phyloP scores from a whole-genome alignment of 2,113 vertebrate genomes.

The Cathartes aura region DNA sequence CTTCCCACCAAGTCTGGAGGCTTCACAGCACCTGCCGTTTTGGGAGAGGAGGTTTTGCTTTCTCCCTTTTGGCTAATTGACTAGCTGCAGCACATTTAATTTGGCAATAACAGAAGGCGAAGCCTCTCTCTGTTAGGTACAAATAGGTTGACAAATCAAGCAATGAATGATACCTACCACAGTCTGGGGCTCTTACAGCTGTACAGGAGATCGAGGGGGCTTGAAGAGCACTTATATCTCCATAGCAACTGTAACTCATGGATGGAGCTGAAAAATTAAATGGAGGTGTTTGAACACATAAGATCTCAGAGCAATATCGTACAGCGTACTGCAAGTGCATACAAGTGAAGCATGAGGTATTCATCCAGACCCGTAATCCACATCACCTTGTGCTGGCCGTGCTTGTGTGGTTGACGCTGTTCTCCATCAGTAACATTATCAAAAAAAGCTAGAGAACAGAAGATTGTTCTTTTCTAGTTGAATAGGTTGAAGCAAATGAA shows the following conservation, averaged over 20 bases:
- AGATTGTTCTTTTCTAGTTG: background rate
- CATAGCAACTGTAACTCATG: conserved; percentile 72
- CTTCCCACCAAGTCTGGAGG: background rate
- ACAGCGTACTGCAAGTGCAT: background rate
- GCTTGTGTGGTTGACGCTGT: accelerated
- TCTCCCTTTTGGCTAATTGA: background rate
- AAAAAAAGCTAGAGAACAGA: background rate
- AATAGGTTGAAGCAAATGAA: background rate
- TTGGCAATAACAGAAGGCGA: background rate
- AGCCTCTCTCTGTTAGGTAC: background rate
- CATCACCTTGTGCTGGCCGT: background rate
- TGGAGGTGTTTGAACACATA: background rate
- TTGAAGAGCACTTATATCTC: conserved; percentile 71
- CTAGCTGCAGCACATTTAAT: background rate
- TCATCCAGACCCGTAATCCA: background rate
- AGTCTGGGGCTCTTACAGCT: conserved; percentile 22
- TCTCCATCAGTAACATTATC: background rate
- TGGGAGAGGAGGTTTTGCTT: background rate
- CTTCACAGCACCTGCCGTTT: background rate
- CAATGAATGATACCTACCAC: conserved; percentile 37
- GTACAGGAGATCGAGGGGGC: conserved; percentile 68
- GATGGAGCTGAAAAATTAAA: conserved; percentile 59
- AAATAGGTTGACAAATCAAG: background rate
- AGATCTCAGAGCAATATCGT: background rate
- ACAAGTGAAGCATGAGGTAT: background rate